These are phyloP conservation scores for Mastomys coucha DNA, from an alignment of 2,113 vertebrate genomes.

Conservation along the genomic window DNA sequence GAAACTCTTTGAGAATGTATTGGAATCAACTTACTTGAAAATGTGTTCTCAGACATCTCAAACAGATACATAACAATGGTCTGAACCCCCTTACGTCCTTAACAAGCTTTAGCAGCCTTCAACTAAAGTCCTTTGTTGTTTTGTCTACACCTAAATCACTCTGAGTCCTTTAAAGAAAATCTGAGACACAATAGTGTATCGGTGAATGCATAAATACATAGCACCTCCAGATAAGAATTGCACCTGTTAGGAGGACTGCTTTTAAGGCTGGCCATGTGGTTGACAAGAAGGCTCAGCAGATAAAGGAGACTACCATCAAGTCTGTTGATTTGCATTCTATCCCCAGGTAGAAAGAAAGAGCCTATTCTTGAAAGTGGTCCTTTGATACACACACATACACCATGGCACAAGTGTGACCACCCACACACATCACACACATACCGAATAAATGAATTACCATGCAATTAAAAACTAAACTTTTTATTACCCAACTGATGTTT, in stretches of 20 bases:
- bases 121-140: not conserved
- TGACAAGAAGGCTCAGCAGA: not conserved
- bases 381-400: not conserved
- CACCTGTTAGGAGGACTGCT: not conserved
- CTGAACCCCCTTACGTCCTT: not conserved
- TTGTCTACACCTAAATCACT: not conserved
- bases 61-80: not conserved
- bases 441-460: not conserved
- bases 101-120: not conserved
- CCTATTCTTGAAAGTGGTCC: not conserved
- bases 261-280: not conserved
- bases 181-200: not conserved
- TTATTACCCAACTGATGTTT: not conserved
- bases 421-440: not conserved
- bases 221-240: not conserved
- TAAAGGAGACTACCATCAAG: not conserved
- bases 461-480: not conserved
- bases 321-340: not conserved
- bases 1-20: conserved; percentile 28
- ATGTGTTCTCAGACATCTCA: not conserved
- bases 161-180: conserved; percentile 37
- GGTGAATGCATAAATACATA: not conserved
- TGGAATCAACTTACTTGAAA: conserved; percentile 17
- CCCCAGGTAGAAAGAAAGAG: not conserved
- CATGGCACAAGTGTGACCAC: not conserved